Evolutionary conservation across 2,797 vertebrate species (phyloP), one percentile per base, ranked within the genome.

Genomic region (Anisognathus igniventris): DNA sequence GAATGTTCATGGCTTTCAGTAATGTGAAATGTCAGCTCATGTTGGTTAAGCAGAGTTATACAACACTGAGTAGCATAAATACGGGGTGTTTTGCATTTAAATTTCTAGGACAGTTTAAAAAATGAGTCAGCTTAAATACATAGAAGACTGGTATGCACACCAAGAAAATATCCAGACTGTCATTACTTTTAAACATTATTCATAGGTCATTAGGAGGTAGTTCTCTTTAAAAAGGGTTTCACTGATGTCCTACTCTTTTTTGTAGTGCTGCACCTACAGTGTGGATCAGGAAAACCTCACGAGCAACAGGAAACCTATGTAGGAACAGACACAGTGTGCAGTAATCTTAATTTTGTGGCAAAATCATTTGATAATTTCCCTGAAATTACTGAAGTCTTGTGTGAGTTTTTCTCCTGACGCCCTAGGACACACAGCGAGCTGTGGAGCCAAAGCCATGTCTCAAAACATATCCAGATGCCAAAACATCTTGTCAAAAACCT

Each of bases 121-220:
- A 90, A 6, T 31, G 10, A 66, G 7, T 57, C 20, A 3, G 19
- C 68, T 64, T 57, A 70, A 82, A 68, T 80, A 31, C 1, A 25
- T 67, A n/a, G 24, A 47, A 65, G 33, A 25, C 6, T 73, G 22
- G 2, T 6, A 42, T 25, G 24, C 0, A 0, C 16, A 58, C 3
- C n/a, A 50, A 81, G 16, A 53, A 30, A 61, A 30, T 44, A 79
- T 18, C 12, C 12, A 31, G 37, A 45, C 6, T 56, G 2, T 27
- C 15, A 24, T 42, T 61, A 39, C 16, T 82, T 81, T 76, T 54
- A 25, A 88, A 20, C 2, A 14, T 61, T 6, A 2, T 31, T 72
- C 18, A 12, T 61, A 6, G 10, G 7, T 42, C 50, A 42, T 42
- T 12, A 24, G 12, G 37, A 33, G 4, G 2, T 48, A 6, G 16